Evolutionary conservation across 1,140 invertebrate species (phyloP).

Genomic region (Archivesica marissinica): DNA sequence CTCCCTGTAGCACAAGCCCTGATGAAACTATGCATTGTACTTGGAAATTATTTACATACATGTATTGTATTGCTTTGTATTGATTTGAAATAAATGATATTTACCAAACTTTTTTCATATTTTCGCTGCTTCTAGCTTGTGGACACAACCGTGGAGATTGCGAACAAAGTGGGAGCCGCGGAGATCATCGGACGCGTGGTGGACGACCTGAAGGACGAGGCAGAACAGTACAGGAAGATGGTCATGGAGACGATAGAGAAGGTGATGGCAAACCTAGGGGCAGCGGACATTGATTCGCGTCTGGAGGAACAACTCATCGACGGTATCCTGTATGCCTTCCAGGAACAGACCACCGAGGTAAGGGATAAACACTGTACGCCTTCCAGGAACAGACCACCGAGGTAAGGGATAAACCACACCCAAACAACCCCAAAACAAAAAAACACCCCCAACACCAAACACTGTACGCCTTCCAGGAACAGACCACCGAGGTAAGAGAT

Average conservation of each 20-base stretch:
- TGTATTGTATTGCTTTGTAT: background rate
- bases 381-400: slow-evolving; percentile 99
- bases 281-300: slow-evolving; percentile 98
- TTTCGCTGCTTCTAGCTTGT: slow-evolving; percentile 88
- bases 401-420: too few species aligned
- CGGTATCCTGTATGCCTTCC: slow-evolving; percentile 99
- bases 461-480: slow-evolving; percentile 99
- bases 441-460: too few species aligned
- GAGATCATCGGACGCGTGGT: slow-evolving; percentile 99
- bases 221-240: slow-evolving; percentile 99
- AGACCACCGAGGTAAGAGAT: slow-evolving; percentile 97
- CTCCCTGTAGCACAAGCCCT: too few species aligned
- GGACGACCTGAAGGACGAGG: slow-evolving; percentile 99
- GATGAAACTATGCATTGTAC: too few species aligned
- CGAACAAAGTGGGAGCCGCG: slow-evolving; percentile 98
- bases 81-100: slow-evolving; percentile 20
- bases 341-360: slow-evolving; percentile 99
- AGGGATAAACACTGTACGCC: slow-evolving; percentile 95
- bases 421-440: too few species aligned
- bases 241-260: slow-evolving; percentile 99
- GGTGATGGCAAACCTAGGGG: slow-evolving; percentile 98
- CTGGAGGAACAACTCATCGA: slow-evolving; percentile 99
- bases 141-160: slow-evolving; percentile 99
- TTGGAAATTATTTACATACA: background rate
- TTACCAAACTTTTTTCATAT: background rate